phyloP scores from a whole-genome alignment of 2,113 vertebrate genomes.

The Pygoscelis adeliae region DNA sequence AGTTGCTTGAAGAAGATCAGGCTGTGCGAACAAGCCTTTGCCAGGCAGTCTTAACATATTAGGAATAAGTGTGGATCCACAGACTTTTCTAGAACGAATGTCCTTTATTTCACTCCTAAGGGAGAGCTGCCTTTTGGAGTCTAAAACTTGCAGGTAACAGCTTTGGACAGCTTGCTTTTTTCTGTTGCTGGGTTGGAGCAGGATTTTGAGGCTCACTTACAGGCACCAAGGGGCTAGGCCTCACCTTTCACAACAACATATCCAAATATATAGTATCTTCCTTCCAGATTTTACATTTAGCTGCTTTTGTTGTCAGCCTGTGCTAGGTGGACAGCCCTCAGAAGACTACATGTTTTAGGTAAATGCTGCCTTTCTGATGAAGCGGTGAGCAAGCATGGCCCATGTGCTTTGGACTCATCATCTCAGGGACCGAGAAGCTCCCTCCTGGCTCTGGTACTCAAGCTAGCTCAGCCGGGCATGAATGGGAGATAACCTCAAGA shows the following conservation, averaged over 20 bases:
- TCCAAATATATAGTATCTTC: background rate
- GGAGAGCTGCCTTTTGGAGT: background rate
- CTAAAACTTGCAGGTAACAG: background rate
- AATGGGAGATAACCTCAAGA: background rate
- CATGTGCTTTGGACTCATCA: background rate
- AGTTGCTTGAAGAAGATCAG: background rate
- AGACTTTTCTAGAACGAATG: background rate
- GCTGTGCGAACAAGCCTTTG: background rate
- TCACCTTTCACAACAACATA: background rate
- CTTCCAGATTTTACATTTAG: background rate
- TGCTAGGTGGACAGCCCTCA: background rate
- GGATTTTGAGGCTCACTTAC: background rate
- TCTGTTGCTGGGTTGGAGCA: background rate
- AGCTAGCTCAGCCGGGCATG: background rate
- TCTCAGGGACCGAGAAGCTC: background rate
- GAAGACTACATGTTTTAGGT: background rate
- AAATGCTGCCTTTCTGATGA: background rate
- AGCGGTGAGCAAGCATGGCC: background rate
- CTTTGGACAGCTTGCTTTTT: background rate
- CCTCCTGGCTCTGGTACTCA: background rate
- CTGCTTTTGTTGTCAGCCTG: background rate
- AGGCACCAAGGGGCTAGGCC: background rate
- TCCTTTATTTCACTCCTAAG: background rate
- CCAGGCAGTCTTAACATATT: background rate
- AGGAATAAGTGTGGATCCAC: background rate